These are phyloP conservation scores for Tetranychus truncatus DNA, from an alignment of 2,888 invertebrate species.

Conservation along the genomic window DNA sequence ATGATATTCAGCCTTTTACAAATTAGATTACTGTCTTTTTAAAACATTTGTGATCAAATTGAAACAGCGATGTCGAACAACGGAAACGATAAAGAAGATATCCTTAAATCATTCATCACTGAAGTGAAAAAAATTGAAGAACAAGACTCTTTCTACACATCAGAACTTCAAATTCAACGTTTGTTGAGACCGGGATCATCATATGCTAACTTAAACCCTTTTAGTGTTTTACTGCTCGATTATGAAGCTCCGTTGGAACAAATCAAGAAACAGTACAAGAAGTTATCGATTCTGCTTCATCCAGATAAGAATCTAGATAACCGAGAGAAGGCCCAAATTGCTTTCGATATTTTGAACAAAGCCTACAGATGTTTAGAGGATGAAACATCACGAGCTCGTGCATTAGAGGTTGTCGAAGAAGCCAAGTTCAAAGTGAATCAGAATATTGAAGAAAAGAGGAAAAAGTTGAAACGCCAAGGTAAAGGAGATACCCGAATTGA, in stretches of 20 bases:
- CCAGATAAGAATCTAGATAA: conserved; percentile 97
- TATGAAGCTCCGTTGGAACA: conserved; percentile 72
- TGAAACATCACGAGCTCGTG: conserved; percentile 77
- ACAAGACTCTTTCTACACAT: conserved; percentile 84
- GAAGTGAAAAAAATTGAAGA: conserved; percentile 98
- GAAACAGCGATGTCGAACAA: neutral
- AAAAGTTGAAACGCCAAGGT: conserved; percentile 66
- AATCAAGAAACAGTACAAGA: conserved; percentile 85
- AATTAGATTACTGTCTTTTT: too few species aligned
- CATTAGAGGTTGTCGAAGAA: conserved; percentile 89
- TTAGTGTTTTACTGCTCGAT: conserved; percentile 43
- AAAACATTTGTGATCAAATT: neutral
- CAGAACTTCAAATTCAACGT: conserved; percentile 89
- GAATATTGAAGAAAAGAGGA: conserved; percentile 74
- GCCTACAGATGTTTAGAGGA: conserved; percentile 89
- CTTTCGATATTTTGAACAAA: conserved; percentile 60
- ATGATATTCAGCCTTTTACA: too few species aligned
- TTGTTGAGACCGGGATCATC: conserved; percentile 87
- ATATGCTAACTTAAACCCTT: conserved; percentile 93
- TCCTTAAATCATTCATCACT: conserved; percentile 22
- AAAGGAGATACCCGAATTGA: conserved; percentile 53
- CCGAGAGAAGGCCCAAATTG: conserved; percentile 64
- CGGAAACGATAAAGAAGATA: conserved; percentile 13
- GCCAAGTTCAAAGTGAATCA: conserved; percentile 43
- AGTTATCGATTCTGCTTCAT: conserved; percentile 89